Percentiles rank a stretch among this genome's conserved stretches.
These are phyloP conservation scores for Corticium candelabrum DNA, from an alignment of 37 sponge, comb jelly and placozoan species.

Conservation along the genomic window DNA sequence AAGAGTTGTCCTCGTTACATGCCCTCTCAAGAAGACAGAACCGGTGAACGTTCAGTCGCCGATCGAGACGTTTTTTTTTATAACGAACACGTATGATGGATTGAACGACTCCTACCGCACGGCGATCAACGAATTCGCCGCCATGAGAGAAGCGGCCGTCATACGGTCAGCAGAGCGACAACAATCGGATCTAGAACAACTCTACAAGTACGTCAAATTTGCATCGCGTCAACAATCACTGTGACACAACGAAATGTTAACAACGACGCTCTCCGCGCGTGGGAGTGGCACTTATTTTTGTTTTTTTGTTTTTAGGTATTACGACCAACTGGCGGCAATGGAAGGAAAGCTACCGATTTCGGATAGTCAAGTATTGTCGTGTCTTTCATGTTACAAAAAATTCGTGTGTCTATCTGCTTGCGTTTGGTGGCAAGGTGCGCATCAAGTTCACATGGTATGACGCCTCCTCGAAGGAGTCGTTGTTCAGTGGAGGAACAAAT, in stretches of 20 bases:
- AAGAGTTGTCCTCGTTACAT: conserved; percentile 13
- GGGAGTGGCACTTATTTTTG: too few relatives aligned
- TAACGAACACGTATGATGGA: conserved; percentile 66
- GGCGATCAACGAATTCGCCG: background rate
- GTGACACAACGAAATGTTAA: too few relatives aligned
- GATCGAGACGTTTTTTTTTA: conserved; percentile 63
- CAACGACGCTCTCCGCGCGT: too few relatives aligned
- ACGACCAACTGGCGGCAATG: background rate
- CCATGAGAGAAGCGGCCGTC: background rate
- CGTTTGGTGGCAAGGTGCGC: too few relatives aligned
- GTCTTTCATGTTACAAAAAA: too few relatives aligned
- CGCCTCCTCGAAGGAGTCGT: too few relatives aligned
- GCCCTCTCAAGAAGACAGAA: conserved; percentile 51
- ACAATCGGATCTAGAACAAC: background rate
- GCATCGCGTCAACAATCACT: too few relatives aligned
- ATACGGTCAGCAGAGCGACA: background rate
- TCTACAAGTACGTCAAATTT: background rate
- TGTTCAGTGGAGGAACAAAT: too few relatives aligned
- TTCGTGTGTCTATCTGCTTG: too few relatives aligned
- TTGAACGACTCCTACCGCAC: background rate
- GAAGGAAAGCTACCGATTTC: background rate
- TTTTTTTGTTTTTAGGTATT: too few relatives aligned
- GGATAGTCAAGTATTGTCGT: background rate
- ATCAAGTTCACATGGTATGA: background rate
- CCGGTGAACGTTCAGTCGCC: conserved; percentile 41